Percentiles rank a stretch among this genome's conserved stretches.
phyloP scores from a whole-genome alignment of 2,797 vertebrate genomes.

The Poecilia velifera region DNA sequence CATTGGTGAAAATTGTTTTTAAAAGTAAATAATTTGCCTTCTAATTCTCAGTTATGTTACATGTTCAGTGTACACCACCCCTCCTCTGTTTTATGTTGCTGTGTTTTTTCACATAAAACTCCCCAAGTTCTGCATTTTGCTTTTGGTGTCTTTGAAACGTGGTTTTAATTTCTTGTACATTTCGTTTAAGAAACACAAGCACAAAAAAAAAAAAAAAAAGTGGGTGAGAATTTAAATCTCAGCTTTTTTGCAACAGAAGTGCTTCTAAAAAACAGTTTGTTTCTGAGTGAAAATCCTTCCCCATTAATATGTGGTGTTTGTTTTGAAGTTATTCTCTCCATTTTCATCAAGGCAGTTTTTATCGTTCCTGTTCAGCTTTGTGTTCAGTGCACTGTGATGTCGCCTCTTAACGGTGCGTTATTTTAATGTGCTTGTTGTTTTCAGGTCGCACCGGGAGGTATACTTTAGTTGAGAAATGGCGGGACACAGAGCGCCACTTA shows the following conservation, averaged over 20 bases:
- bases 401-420: background rate
- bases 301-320: background rate
- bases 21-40: background rate
- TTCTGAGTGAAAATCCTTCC: background rate
- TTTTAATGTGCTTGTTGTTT: background rate
- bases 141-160: background rate
- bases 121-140: background rate
- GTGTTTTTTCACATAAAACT: background rate
- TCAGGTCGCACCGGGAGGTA: constrained; percentile 95
- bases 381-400: background rate
- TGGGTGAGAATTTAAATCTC: background rate
- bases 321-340: background rate
- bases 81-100: no score
- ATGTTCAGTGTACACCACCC: no score
- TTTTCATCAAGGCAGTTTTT: background rate
- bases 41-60: background rate
- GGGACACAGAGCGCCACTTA: constrained; percentile 92
- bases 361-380: background rate
- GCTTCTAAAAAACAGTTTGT: no score
- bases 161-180: background rate
- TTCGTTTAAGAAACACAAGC: background rate
- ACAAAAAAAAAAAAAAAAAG: background rate
- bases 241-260: background rate
- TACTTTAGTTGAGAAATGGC: constrained; percentile 97
- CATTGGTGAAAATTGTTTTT: background rate